Evolutionary conservation across 2,888 invertebrate species (phyloP), one percentile per base, ranked within the genome.

Genomic region (Xylota sylvarum): DNA sequence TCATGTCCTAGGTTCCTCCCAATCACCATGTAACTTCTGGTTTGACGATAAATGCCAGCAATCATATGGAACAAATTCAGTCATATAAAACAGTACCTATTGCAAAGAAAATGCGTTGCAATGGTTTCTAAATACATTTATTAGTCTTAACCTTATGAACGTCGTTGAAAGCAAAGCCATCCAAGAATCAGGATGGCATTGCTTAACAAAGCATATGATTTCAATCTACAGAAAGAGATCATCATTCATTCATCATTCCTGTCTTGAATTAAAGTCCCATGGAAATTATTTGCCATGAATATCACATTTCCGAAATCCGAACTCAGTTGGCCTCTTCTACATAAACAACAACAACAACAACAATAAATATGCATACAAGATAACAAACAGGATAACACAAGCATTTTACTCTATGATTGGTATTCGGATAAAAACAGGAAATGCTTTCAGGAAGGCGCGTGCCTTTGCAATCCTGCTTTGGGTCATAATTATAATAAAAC

Each of bases 401-500:
- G 48, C 48, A 74, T 69, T 81, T 55, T 40, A 55, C 67, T 52
- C 23, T 52, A 40, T 40, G 69, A 69, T 77, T 86, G 67, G 82
- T 52, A 82, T 82, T 86, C 82, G 62, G 77, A 86, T 82, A 77
- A 67, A 78, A 73, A 82, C 65, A 50, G 86, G 82, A 82, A 82
- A 86, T 64, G 50, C 77, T 86, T 82, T 86, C 82, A 86, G 82
- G 82, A 86, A 86, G 86, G 86, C 86, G 86, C 86, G 86, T 86
- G 86, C 86, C 82, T 69, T 67, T 73, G 62, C 70, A 74, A 55
- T 72, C 73, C 77, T 43, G 86, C 86, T 86, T 73, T 86, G 82
- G 86, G 86, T 86, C 77, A 82, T 86, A 86, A 86, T 86, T 86
- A 86, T 78, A 86, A 86, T 82, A 82, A 86, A 86, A 82, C 81